Base-by-base conservation (phyloP, 2,797 vertebrate species). In the Champsocephalus gunnari region DNA sequence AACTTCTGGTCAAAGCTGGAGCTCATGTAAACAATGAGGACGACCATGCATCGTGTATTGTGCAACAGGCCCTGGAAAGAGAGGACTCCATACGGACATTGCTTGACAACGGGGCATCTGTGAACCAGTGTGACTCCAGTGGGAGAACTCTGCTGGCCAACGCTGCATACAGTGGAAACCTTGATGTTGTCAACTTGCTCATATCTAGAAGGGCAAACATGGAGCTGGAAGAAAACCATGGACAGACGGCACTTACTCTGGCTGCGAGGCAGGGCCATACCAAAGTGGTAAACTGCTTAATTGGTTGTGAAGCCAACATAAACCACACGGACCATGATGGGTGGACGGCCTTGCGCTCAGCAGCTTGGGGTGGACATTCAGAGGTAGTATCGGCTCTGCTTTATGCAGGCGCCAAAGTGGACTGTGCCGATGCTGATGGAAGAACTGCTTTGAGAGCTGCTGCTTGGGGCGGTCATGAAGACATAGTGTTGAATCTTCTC, bases 341-440 rank as follows among this genome's bases (percentile, higher is more conserved):
- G 5, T 99, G 98, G 98, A 99, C 98, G 0, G 98, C 98, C 0
- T 75, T 99, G 12, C 94, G 98, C 28, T 99, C 98, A 0, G 98
- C 98, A 0, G 98, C 98, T 0, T 99, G 98, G 98, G 98, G 98
- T 0, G 98, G 98, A 17, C 98, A 99, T 83, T 98, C 98, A 0
- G 98, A 99, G 83, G 98, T 99, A 1, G 98, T 99, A 12, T 99
- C 98, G 0, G 98, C 98, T 0, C 95, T 99, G n/a, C 96, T 99
- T 3, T 99, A 99, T 9, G 97, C 98, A 0, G 98, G 98, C 0
- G 98, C 98, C 61, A 98, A 97, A 81, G 98, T 99, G 77, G 98
- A 99, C 85, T 99, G 98, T 19, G 97, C 98, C 0, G 98, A 99
- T 41, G 97, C 97, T 0, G 98, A 99, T 54, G 96, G 98, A 53